A percentile compares a stretch with the other conserved stretches of the same genome.
Conservation (phyloP, 2,888 invertebrate genomes). For the Busseola fusca region DNA sequence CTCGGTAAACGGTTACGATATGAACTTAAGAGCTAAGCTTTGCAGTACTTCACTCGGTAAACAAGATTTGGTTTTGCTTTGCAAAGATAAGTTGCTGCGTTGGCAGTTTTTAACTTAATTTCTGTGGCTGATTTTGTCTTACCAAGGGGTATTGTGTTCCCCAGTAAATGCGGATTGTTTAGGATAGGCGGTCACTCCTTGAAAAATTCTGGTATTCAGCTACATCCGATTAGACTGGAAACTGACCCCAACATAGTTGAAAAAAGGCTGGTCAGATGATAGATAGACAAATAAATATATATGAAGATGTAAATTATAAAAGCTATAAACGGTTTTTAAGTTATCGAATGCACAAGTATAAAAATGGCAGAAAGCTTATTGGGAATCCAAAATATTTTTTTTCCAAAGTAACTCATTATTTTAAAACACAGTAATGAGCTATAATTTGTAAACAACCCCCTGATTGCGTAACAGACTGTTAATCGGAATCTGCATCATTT, state of each 20-base stretch:
- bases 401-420: not conserved
- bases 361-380: not conserved
- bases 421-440: not conserved
- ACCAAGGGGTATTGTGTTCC: too few relatives aligned
- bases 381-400: not conserved
- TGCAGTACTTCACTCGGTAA: conserved; percentile 38
- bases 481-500: too few relatives aligned
- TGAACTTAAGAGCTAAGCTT: conserved; percentile 41
- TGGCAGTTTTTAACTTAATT: conserved; percentile 31
- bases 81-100: conserved; percentile 1
- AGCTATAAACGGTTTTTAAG: not conserved
- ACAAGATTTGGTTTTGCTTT: conserved; percentile 42
- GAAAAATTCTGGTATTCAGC: too few relatives aligned
- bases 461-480: too few relatives aligned
- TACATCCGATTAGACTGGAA: too few relatives aligned
- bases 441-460: too few relatives aligned
- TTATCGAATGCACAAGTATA: not conserved
- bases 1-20: conserved; percentile 34
- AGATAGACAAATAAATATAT: too few relatives aligned
- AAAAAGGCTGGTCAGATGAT: too few relatives aligned
- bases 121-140: conserved; percentile 7
- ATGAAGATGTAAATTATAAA: not conserved
- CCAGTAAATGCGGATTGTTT: too few relatives aligned
- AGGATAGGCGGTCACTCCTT: too few relatives aligned
- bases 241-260: too few relatives aligned